A percentile compares a stretch with the other conserved stretches of the same genome.
phyloP scores from a whole-genome alignment of 2,888 invertebrate genomes.

The Cosmia pyralina region DNA sequence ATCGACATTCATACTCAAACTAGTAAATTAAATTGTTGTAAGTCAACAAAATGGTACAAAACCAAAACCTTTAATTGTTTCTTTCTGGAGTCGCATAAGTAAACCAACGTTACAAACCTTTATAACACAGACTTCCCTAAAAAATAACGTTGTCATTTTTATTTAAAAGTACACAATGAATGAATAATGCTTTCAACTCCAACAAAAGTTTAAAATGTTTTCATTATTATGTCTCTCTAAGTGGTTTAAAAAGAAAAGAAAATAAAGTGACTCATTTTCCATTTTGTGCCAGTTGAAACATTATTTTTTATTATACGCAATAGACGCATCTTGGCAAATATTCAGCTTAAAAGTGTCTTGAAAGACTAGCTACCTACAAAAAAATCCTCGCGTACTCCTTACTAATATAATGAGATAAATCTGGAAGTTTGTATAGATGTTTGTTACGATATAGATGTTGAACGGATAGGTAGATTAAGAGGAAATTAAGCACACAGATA shows the following conservation, averaged over 20 bases:
- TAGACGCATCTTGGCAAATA: not conserved
- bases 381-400: not conserved
- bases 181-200: constrained; percentile 41
- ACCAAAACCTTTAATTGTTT: not conserved
- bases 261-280: constrained; percentile 35
- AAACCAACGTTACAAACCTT: constrained; percentile 3
- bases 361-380: not conserved
- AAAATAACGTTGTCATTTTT: constrained; percentile 14
- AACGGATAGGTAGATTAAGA: too few species aligned
- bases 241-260: constrained; percentile 39
- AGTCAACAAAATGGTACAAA: not conserved
- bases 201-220: constrained; percentile 50
- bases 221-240: constrained; percentile 39
- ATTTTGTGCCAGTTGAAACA: constrained; percentile 33
- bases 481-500: not conserved
- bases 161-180: constrained; percentile 37
- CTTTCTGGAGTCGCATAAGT: not conserved
- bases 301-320: constrained; percentile 24
- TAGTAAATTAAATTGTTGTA: not conserved
- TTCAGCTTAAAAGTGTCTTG: constrained; percentile 1
- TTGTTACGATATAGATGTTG: too few species aligned
- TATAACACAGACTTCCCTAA: not conserved
- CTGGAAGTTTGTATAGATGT: not conserved
- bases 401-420: not conserved
- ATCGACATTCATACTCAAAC: too few species aligned